Evolutionary conservation across 2,888 invertebrate species (phyloP), one percentile per base, ranked within the genome.

Genomic region (Lasioglossum malachurum): DNA sequence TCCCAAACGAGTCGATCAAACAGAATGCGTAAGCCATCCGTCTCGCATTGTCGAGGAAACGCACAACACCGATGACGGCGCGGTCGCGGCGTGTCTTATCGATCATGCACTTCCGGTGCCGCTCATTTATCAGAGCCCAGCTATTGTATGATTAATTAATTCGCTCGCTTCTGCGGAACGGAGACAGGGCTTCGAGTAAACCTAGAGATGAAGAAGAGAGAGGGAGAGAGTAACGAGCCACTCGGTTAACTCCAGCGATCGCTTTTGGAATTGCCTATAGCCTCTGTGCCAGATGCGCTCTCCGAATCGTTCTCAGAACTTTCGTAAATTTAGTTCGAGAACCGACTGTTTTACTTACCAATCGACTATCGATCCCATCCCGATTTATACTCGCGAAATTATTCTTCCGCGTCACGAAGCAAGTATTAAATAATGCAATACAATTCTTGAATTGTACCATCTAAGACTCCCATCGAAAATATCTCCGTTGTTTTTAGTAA

Each of bases 101-200:
- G 82, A 84, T 85, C 74, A 78, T 38, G 71, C 77, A 38, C 60
- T 57, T 80, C 79, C 76, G 38, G 53, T 67, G 46, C 46, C 31
- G 38, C 69, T 78, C 82, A 83, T 90, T 87, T 87, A 84, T 90
- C 84, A 89, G 77, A 75, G 53, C 44, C 46, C 60, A 77, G 46
- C 73, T 72, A 71, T 87, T 84, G 80, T 77, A 35, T 78, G 88
- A 90, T 83, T 87, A 90, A 89, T 88, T 89, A 89, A 89, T 88
- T 83, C 78, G 67, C 44, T 78, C 49, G 57, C 27, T 46, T 46
- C 31, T 44, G 38, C 60, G 27, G 72, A 78, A 57, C 16, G 41
- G 74, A n/a, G 71, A 41, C 4, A 27, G 41, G 16, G 38, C 31
- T n/a, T 16, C 74, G 41, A 76, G 41, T 82, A 77, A 78, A 83